These are phyloP conservation scores for Pterophyllum scalare DNA, from an alignment of 2,113 vertebrate genomes.

Conservation along the genomic window DNA sequence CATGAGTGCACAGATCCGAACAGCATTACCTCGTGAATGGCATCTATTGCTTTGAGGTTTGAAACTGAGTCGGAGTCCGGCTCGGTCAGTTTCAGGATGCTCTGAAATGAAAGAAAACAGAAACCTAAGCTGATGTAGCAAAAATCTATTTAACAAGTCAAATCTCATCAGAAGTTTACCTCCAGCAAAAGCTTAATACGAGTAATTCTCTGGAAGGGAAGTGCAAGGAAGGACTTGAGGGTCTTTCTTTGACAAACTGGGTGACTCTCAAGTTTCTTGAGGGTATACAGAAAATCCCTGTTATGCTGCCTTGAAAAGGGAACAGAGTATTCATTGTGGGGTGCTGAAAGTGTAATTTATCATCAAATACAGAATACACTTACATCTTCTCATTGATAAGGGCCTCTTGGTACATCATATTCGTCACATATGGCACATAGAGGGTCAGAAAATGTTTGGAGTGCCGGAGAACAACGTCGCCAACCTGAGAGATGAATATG, in stretches of 20 bases:
- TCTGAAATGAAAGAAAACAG: conserved; percentile 62
- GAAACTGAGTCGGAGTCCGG: conserved; percentile 14
- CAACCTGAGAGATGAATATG: conserved; percentile 73
- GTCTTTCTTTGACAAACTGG: conserved; percentile 80
- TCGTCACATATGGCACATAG: conserved; percentile 84
- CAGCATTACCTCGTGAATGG: conserved; percentile 74
- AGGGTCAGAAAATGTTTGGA: conserved; percentile 66
- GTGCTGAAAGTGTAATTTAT: neutral
- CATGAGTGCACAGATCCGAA: neutral
- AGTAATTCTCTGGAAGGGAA: conserved; percentile 86
- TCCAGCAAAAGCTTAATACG: conserved; percentile 83
- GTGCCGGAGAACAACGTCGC: conserved; percentile 79
- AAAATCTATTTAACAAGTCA: neutral
- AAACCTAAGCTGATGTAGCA: neutral
- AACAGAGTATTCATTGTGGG: neutral
- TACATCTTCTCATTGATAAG: conserved; percentile 79
- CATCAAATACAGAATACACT: conserved; percentile 26
- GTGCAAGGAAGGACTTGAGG: conserved; percentile 85
- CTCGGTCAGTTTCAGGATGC: conserved; percentile 74
- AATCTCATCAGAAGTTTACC: conserved; percentile 52
- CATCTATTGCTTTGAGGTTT: conserved; percentile 70
- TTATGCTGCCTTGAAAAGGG: conserved; percentile 72
- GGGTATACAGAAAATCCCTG: conserved; percentile 66
- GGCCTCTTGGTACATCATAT: conserved; percentile 86
- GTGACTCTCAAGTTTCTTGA: conserved; percentile 80